Conservation (phyloP, 2,113 vertebrate species). For the Charadrius vociferus region DNA sequence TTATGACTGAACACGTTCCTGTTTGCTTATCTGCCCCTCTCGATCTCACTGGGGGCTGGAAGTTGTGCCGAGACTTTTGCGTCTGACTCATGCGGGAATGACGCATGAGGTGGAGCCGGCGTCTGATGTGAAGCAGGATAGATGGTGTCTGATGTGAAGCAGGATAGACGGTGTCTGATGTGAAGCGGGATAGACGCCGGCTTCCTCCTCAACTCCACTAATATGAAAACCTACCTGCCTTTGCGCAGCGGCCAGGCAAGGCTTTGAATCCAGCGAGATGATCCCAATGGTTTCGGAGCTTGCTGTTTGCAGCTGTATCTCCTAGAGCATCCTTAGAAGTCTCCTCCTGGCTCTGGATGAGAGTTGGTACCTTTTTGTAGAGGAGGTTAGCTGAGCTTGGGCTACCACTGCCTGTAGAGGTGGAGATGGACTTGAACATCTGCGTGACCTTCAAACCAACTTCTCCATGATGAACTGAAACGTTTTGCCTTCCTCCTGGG, state of each 20-base stretch:
- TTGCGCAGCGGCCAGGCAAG: neutral
- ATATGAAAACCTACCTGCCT: neutral
- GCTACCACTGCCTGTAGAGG: neutral
- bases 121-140: neutral
- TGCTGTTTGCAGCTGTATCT: neutral
- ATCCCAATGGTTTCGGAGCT: neutral
- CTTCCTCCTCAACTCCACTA: neutral
- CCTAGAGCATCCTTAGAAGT: neutral
- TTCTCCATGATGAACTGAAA: neutral
- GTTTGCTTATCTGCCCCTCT: neutral
- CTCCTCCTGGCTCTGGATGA: neutral
- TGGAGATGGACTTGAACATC: neutral
- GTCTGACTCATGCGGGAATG: conserved; percentile 15
- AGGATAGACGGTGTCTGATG: neutral
- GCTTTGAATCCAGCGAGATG: neutral
- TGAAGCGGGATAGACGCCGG: neutral
- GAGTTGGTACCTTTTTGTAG: neutral
- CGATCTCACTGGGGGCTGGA: neutral
- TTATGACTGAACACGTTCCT: neutral
- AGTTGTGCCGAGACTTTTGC: neutral
- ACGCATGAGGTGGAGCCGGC: neutral
- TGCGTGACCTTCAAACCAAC: neutral
- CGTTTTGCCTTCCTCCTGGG: neutral
- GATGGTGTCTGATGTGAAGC: neutral
- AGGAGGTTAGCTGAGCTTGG: neutral